Evolutionary conservation across 1,140 invertebrate species (phyloP), one percentile per base, ranked within the genome.

Genomic region (Macrostomum lignano): DNA sequence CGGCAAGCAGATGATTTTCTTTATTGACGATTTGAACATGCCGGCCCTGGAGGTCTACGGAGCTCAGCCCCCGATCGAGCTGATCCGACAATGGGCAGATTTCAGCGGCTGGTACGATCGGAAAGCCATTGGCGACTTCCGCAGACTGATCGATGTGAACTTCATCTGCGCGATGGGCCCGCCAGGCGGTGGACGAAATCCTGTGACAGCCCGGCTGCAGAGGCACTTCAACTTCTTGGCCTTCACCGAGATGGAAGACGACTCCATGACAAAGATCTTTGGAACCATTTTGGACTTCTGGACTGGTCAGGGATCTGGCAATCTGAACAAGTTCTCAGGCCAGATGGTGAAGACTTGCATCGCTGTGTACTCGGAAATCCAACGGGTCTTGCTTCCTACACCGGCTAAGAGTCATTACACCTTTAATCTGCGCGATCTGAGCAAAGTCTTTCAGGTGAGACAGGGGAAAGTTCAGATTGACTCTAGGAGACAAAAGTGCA

Each of bases 101-200:
- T 57, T 55, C 42, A 46, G 45, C 26, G 52, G 52, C 11, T 58
- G 71, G 71, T 74, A 74, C 44, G 71, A 74, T 46, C 58, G 69
- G 11, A 67, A 62, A 40, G 65, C 64, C 28, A 71, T 73, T 36
- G 71, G 54, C 44, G 72, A 42, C 70, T 73, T 25, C 72, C 74
- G 63, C 66, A 75, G 53, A 2, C 62, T 75, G 24, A 63, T 72
- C 11, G 71, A 74, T 45, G 64, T 72, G 0, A 69, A 66, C 40
- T 59, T 60, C 43, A 47, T 53, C 10, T 47, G 46, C 41, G 50
- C 52, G 13, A 58, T 58, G 55, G 54, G 54, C 10, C 54, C 51
- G 17, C 54, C 54, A 21, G 55, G 55, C 32, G 57, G 52, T 17
- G 55, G 55, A 5, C 41, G 55, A n/a, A 58, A 58, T 39, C 48